These are phyloP conservation scores for Apodemus agrarius DNA, from an alignment of 2,797 vertebrate species.

Conservation along the genomic window DNA sequence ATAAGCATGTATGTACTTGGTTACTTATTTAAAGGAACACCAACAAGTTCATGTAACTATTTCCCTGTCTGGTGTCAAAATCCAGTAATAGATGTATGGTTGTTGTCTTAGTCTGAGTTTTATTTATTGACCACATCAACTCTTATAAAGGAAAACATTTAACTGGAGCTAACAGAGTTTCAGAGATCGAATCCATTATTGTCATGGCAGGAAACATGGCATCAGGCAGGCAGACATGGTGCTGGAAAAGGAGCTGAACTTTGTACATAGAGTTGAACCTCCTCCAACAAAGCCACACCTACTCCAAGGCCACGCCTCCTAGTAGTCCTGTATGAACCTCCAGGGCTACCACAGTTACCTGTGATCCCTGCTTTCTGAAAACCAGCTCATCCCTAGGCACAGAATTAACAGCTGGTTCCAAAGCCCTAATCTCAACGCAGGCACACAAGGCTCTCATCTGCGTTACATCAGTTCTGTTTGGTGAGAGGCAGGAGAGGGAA, in stretches of 20 bases:
- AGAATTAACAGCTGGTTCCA: background rate
- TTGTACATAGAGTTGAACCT: background rate
- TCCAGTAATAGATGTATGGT: background rate
- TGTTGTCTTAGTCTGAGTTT: background rate
- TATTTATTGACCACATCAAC: background rate
- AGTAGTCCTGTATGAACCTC: background rate
- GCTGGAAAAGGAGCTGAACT: background rate
- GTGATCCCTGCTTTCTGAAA: background rate
- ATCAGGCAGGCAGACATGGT: background rate
- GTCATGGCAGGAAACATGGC: background rate
- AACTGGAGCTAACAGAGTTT: background rate
- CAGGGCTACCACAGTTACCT: background rate
- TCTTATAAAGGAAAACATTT: background rate
- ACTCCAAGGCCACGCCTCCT: background rate
- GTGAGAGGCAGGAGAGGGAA: rapidly evolving
- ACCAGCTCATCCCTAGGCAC: background rate
- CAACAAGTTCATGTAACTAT: background rate
- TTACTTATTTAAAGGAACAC: background rate
- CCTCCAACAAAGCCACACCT: background rate
- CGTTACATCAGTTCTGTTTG: background rate
- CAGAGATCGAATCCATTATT: background rate
- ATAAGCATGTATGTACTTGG: background rate
- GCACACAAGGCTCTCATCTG: background rate
- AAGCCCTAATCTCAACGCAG: background rate
- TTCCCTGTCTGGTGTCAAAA: background rate